Conservation (phyloP, 2,888 invertebrate species). For the Stegophylla sp. region DNA sequence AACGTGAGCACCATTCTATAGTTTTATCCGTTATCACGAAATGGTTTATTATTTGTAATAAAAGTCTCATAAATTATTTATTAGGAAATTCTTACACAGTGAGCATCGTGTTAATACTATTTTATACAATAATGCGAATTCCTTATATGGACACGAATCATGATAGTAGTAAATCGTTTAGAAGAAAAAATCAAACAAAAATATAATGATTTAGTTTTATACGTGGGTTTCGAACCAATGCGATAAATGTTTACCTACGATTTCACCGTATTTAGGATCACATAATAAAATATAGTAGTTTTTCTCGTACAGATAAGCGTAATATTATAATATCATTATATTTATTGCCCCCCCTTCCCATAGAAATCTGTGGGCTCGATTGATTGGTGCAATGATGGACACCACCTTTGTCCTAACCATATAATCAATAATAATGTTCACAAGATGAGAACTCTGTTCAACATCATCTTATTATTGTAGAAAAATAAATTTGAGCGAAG, state of each 20-base stretch:
- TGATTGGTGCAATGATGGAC: no score
- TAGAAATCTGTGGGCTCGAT: no score
- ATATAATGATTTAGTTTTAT: slow-evolving; percentile 4
- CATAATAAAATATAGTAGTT: not conserved
- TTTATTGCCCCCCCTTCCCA: not conserved
- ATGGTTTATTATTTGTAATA: no score
- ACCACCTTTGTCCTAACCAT: no score
- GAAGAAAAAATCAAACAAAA: not conserved
- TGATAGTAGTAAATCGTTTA: not conserved
- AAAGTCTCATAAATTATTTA: not conserved
- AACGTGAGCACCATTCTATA: no score
- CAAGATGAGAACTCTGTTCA: no score
- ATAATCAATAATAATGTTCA: no score
- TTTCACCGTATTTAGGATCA: not conserved
- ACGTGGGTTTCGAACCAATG: not conserved
- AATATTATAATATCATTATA: not conserved
- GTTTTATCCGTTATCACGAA: no score
- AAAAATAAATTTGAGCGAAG: no score
- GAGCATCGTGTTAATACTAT: not conserved
- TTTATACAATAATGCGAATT: not conserved
- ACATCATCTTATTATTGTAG: no score
- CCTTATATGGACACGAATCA: not conserved
- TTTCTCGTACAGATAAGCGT: not conserved
- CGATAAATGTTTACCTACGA: not conserved
- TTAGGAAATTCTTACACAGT: not conserved